These are phyloP conservation scores for Temnothorax longispinosus DNA, from an alignment of 1,140 invertebrate species.

Conservation along the genomic window DNA sequence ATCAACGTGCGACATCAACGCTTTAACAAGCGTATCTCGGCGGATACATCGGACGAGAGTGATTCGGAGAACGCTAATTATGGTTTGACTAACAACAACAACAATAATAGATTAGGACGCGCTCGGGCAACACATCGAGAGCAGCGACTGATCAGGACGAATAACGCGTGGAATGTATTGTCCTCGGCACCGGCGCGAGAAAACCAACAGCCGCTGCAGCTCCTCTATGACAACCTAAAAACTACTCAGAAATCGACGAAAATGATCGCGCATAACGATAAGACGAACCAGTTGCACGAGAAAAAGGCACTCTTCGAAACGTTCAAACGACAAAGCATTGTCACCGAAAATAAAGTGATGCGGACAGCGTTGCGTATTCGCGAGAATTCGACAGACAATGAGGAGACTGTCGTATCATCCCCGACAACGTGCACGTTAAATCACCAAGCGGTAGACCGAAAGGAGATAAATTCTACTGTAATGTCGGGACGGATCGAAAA, in stretches of 20 bases:
- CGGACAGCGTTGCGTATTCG: conserved; percentile 79
- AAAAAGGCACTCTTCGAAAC: conserved; percentile 79
- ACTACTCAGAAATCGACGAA: conserved; percentile 58
- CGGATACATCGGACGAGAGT: conserved; percentile 83
- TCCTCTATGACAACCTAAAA: conserved; percentile 80
- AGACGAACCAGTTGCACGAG: conserved; percentile 71
- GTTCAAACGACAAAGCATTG: conserved; percentile 80
- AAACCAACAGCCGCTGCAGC: conserved; percentile 71
- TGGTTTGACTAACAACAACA: conserved; percentile 82
- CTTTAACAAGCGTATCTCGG: conserved; percentile 81
- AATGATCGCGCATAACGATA: conserved; percentile 41
- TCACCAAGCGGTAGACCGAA: not conserved
- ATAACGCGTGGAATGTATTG: conserved; percentile 80
- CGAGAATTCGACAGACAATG: conserved; percentile 72
- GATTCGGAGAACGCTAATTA: conserved; percentile 82
- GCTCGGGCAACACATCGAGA: conserved; percentile 68
- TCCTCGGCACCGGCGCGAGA: conserved; percentile 69
- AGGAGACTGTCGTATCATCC: conserved; percentile 32
- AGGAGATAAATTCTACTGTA: conserved; percentile 21
- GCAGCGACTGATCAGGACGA: conserved; percentile 74
- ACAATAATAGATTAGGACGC: conserved; percentile 78
- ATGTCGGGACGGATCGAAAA: conserved; percentile 16
- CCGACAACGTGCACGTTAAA: not conserved
- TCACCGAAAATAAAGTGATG: conserved; percentile 80
- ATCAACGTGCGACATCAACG: conserved; percentile 86